These are phyloP conservation scores for Strongylocentrotus purpuratus DNA, from an alignment of 35 echinoderm and acorn worm genomes.

Conservation along the genomic window DNA sequence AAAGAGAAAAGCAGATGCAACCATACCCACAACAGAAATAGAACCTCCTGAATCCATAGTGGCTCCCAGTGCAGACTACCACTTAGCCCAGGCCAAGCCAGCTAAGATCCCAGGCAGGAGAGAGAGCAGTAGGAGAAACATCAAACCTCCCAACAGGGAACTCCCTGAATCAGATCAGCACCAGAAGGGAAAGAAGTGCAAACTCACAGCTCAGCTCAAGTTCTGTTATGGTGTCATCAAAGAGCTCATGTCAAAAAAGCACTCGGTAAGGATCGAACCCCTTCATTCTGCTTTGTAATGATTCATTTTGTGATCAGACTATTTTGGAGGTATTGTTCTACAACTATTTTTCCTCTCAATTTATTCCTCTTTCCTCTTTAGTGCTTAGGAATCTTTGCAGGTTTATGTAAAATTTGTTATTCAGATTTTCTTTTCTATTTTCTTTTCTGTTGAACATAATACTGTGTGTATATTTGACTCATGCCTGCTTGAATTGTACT, in stretches of 20 bases:
- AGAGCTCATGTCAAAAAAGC: slow-evolving; percentile 97
- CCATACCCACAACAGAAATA: slow-evolving; percentile 82
- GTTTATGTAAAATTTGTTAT: no score
- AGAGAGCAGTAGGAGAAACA: slow-evolving; percentile 89
- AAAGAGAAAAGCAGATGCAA: slow-evolving; percentile 97
- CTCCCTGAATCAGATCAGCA: slow-evolving; percentile 80
- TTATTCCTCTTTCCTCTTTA: no score
- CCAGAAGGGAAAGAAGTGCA: slow-evolving; percentile 88
- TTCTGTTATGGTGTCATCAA: slow-evolving; percentile 88
- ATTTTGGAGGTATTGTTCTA: background rate
- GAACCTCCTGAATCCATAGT: slow-evolving; percentile 58
- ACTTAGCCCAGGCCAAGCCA: slow-evolving; percentile 68
- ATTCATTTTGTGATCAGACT: background rate
- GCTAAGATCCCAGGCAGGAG: slow-evolving; percentile 78
- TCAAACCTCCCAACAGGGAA: slow-evolving; percentile 92
- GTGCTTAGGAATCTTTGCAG: no score
- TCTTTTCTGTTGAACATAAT: no score
- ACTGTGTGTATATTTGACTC: no score
- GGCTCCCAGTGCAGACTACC: slow-evolving; percentile 32
- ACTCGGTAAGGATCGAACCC: slow-evolving; percentile 85
- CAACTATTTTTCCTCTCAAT: no score
- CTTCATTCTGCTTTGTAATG: background rate
- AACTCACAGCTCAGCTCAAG: slow-evolving; percentile 87
- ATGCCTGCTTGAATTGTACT: no score
- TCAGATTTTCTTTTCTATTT: no score